Evolutionary conservation across 2,113 vertebrate species (phyloP), one percentile per base, ranked within the genome.

Genomic region (Okapia johnstoni): DNA sequence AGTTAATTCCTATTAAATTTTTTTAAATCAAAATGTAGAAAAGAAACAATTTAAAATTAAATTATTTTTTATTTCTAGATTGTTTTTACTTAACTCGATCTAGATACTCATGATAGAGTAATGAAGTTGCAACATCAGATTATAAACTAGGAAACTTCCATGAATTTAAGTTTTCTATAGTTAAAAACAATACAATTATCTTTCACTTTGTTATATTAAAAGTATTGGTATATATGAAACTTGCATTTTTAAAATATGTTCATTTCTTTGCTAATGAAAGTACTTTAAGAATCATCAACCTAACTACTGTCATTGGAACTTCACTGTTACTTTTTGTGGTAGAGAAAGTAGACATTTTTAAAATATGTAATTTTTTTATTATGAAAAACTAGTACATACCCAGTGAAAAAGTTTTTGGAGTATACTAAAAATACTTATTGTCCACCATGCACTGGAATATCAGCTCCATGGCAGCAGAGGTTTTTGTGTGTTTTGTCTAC

Each of bases 11-110:
- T 36, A 73, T 96, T 90, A 91, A 25, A 17, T 36, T 57, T 17
- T 84, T 84, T 40, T 6, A 50, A 46, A 54, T 92, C 48, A 43
- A 95, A 95, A 84, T 95, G 21, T 73, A 93, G 81, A 61, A 85
- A 81, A 94, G 50, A 96, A 95, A 15, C 21, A 81, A 15, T 57
- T 95, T 95, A 96, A 93, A 93, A 23, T 97, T 25, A 94, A 92
- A 58, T 88, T 88, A 54, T 89, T 97, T 33, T 63, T 90, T 97
- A 94, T 85, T 90, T 10, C 33, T 28, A 96, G n/a, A 63, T 90
- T 95, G 21, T 80, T 96, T 93, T 93, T 76, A 87, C n/a, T 94
- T 87, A 55, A 76, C 10, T 90, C 16, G 63, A 40, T 76, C 48
- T 87, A 73, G 28, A 70, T 46, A 61, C 26, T 92, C 33, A 46